Conservation (phyloP, 1,140 invertebrate genomes). For the Dendrolimus kikuchii region DNA sequence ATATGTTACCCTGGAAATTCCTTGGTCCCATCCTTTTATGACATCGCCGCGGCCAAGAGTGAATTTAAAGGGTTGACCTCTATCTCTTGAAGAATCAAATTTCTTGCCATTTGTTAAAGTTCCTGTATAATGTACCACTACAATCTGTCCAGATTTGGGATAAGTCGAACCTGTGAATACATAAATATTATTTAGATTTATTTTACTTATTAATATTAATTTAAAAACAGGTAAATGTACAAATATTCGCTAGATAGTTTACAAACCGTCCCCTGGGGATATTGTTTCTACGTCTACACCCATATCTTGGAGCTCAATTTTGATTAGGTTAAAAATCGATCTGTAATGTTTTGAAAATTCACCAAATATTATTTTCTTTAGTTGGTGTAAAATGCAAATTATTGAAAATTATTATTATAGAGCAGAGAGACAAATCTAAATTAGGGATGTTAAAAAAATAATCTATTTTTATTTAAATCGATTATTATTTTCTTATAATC, state of each 20-base stretch:
- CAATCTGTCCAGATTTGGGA: conserved; percentile 93
- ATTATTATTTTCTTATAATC: too few relatives aligned
- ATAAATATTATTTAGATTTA: conserved; percentile 2
- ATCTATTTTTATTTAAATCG: too few relatives aligned
- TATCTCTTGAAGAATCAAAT: conserved; percentile 94
- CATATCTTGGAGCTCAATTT: conserved; percentile 64
- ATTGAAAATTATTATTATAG: too few relatives aligned
- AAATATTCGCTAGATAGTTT: conserved; percentile 2
- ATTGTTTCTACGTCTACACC: conserved; percentile 84
- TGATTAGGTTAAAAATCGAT: too few relatives aligned
- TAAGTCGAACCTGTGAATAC: conserved; percentile 83
- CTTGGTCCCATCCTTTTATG: conserved; percentile 97
- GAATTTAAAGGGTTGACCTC: conserved; percentile 94
- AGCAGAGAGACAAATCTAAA: too few relatives aligned
- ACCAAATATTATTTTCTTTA: too few relatives aligned
- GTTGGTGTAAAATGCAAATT: too few relatives aligned
- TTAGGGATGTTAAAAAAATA: too few relatives aligned
- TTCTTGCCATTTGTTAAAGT: conserved; percentile 88
- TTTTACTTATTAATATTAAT: not conserved
- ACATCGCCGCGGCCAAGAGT: conserved; percentile 94
- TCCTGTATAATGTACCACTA: conserved; percentile 95
- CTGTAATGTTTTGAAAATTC: too few relatives aligned
- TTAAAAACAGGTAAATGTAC: not conserved
- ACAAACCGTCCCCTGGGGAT: conserved; percentile 82
- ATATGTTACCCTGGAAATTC: conserved; percentile 84